Evolutionary conservation across 2,113 vertebrate species (phyloP).

Genomic region (Pseudorasbora parva): DNA sequence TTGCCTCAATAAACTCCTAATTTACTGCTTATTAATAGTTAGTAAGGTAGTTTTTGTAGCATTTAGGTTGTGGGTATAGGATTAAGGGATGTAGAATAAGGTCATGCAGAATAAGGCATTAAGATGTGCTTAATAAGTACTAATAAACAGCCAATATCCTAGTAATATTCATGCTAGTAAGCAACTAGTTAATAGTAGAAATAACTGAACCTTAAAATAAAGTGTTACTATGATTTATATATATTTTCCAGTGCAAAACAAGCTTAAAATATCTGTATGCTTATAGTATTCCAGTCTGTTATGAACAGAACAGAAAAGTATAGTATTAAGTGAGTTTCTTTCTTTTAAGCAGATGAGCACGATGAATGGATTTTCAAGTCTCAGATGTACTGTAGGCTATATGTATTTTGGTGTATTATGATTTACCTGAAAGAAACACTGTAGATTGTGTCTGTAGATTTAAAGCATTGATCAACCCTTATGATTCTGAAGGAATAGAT

Average conservation of each 20-base stretch:
- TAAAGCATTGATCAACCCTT: not conserved
- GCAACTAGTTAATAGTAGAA: too few relatives aligned
- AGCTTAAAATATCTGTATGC: not conserved
- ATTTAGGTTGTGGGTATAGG: too few relatives aligned
- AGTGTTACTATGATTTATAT: too few relatives aligned
- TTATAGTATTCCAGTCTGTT: not conserved
- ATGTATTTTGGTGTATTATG: not conserved
- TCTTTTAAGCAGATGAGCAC: not conserved
- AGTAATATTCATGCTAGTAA: too few relatives aligned
- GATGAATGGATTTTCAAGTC: not conserved
- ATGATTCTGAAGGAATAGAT: not conserved
- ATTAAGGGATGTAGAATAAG: too few relatives aligned
- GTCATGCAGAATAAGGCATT: too few relatives aligned
- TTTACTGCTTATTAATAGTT: too few relatives aligned
- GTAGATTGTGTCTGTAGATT: not conserved
- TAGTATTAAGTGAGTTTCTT: not conserved
- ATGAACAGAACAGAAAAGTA: not conserved
- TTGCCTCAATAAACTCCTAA: too few relatives aligned
- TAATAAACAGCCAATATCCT: too few relatives aligned
- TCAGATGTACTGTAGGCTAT: not conserved
- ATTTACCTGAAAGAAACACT: not conserved
- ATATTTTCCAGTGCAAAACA: not conserved
- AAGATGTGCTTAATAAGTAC: too few relatives aligned
- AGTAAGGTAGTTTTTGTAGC: too few relatives aligned
- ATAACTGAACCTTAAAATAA: too few relatives aligned